Evolutionary conservation across 2,888 invertebrate genomes (phyloP), one percentile per base, ranked within the genome.

Genomic region (Thyatira batis): DNA sequence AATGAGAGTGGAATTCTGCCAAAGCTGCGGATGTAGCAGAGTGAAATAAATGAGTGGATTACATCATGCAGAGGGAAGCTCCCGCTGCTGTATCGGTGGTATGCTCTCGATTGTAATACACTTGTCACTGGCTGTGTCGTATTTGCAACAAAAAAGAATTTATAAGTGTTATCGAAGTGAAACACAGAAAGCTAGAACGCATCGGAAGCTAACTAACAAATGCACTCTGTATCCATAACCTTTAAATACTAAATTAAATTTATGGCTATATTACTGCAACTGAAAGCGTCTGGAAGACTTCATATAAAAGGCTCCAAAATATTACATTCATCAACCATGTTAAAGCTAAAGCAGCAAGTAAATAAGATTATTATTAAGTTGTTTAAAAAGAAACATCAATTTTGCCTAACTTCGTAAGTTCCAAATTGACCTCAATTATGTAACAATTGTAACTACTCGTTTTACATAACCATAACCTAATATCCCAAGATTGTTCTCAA

Each of bases 401-500:
- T 27, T 27, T 27, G 13, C 10, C 10, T 27, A 46, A 46, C 46
- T 27, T 9, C 10, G 45, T 5, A 45, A 21, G 45, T 11, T 33
- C 2, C 45, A 45, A 45, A 51, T 57, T 56, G 54, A 54, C 49
- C 21, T 48, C 58, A 67, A 65, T 65, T 69, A 67, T 55, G 61
- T 49, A 61, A 60, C 45, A 45, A 30, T 20, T 33, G 30, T 23
- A 23, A 8, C 46, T 57, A 58, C 60, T 50, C 33, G 39, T 60
- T 27, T 27, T 46, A 58, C 58, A 58, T 63, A 30, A 21, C 52
- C 13, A 55, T 61, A 61, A 61, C 57, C 59, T 52, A 60, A 61
- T 60, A 55, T 55, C 56, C 57, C 58, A 53, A 65, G 63, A 65
- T 57, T 51, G 61, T 65, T 60, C 61, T 55, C 46, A 57, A 58